A percentile compares a stretch with the other conserved stretches of the same genome.
phyloP scores from a whole-genome alignment of 2,888 invertebrate genomes.

The Pardosa pseudoannulata region DNA sequence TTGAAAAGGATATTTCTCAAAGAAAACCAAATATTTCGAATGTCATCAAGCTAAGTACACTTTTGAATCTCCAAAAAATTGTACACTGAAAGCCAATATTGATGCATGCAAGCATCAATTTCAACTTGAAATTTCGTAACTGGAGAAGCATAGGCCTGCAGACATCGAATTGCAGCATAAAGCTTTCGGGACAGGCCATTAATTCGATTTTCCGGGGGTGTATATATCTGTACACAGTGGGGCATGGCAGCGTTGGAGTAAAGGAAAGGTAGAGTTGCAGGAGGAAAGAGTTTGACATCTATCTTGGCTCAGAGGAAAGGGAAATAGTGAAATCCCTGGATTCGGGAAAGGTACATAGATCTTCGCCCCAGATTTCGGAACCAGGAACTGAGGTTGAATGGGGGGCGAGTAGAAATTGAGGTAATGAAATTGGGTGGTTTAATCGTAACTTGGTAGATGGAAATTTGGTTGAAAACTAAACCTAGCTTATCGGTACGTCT shows the following conservation, averaged over 20 bases:
- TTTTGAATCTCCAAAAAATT: conserved; percentile 10
- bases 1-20: no score
- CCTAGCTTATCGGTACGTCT: no score
- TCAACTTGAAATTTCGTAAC: conserved; percentile 50
- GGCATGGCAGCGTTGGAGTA: conserved; percentile 11
- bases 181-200: conserved; percentile 51
- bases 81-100: background rate
- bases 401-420: conserved; percentile 30
- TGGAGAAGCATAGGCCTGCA: conserved; percentile 16
- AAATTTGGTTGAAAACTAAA: no score
- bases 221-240: conserved; percentile 3
- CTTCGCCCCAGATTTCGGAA: conserved; percentile 58
- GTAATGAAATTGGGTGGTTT: background rate
- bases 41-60: no score
- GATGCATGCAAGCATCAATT: background rate
- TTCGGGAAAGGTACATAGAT: conserved; percentile 65
- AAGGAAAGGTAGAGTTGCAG: conserved; percentile 66
- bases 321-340: conserved; percentile 62
- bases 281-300: conserved; percentile 71
- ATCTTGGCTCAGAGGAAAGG: conserved; percentile 60
- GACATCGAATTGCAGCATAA: conserved; percentile 16
- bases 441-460: no score
- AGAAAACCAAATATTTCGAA: no score
- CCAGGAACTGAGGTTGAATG: conserved; percentile 21
- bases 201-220: conserved; percentile 44